phyloP scores from a whole-genome alignment of 2,113 vertebrate genomes.

The Abramis brama region DNA sequence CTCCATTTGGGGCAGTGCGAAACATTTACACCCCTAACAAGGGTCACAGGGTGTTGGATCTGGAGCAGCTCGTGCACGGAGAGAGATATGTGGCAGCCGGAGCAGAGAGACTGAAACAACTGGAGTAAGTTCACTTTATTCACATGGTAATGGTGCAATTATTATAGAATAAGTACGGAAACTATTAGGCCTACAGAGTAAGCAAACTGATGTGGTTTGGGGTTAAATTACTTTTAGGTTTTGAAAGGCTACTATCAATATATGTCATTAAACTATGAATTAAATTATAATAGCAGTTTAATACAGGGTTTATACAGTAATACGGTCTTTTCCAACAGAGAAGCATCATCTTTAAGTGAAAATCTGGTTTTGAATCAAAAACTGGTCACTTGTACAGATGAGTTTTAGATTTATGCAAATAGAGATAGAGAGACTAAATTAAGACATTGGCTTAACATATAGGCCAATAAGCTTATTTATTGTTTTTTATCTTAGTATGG shows the following conservation, averaged over 20 bases:
- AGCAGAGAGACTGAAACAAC: constrained; percentile 74
- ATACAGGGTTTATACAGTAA: background rate
- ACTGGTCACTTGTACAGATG: no score
- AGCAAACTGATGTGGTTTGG: background rate
- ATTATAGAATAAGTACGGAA: background rate
- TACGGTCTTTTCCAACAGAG: no score
- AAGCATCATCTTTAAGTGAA: no score
- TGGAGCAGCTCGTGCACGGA: constrained; percentile 70
- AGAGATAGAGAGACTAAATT: no score
- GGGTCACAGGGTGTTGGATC: constrained; percentile 64
- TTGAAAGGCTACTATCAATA: no score
- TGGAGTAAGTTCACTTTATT: constrained; percentile 74
- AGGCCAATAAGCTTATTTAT: no score
- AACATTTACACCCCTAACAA: constrained; percentile 72
- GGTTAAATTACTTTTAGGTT: background rate
- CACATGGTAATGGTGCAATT: background rate
- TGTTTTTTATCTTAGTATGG: no score
- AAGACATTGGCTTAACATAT: no score
- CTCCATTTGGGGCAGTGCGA: constrained; percentile 76
- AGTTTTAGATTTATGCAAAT: no score
- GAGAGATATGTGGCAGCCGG: constrained; percentile 77
- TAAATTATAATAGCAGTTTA: background rate
- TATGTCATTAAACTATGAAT: background rate
- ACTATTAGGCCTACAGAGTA: no score
- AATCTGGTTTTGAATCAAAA: no score